phyloP scores from a whole-genome alignment of 2,797 vertebrate species.

The Halcyon smyrnensis region DNA sequence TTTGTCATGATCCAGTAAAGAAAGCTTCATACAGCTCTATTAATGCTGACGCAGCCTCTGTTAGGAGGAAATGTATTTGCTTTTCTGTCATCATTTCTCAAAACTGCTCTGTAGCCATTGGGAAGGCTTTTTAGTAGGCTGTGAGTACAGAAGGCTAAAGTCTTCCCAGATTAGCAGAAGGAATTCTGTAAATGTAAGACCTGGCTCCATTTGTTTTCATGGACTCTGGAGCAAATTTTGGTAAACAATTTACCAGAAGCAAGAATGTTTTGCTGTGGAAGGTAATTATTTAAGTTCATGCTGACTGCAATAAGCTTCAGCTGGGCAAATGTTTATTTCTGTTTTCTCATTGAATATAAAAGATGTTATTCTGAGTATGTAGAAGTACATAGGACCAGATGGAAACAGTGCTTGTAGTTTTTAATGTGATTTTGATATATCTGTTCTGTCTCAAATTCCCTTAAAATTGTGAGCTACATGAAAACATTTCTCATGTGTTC shows the following conservation, averaged over 20 bases:
- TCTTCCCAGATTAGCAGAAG: background rate
- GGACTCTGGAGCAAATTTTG: background rate
- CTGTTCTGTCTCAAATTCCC: conserved; percentile 44
- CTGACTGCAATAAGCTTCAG: conserved; percentile 10
- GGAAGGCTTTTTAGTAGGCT: background rate
- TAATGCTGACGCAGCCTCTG: background rate
- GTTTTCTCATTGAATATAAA: conserved; percentile 34
- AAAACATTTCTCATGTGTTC: conserved; percentile 31
- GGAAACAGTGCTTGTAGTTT: conserved; percentile 7
- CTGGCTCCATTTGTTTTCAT: background rate
- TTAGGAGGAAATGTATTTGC: background rate
- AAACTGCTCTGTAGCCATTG: background rate
- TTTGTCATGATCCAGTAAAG: background rate
- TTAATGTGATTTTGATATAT: conserved; percentile 42
- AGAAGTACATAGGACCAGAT: conserved; percentile 23
- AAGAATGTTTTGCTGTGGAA: conserved; percentile 26
- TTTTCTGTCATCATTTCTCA: background rate
- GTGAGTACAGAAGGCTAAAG: background rate
- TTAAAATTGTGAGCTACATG: background rate
- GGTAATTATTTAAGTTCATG: conserved; percentile 7
- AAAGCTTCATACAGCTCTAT: background rate
- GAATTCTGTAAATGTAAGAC: background rate
- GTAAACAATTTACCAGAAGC: conserved; percentile 37
- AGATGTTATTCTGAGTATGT: background rate
- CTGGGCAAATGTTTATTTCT: conserved; percentile 38